Evolutionary conservation across 2,888 invertebrate species (phyloP).

Genomic region (Dugesia japonica): DNA sequence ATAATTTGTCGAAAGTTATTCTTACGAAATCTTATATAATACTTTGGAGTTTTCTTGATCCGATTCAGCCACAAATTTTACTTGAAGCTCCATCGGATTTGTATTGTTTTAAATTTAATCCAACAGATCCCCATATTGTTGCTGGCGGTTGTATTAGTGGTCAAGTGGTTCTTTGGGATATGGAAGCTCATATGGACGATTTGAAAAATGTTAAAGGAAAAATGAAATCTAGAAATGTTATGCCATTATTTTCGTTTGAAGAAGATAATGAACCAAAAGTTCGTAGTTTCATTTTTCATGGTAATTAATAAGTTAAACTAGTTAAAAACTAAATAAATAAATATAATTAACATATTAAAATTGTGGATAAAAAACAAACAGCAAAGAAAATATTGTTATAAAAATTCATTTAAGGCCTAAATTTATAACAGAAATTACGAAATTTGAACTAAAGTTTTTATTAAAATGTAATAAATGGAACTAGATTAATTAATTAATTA

Average conservation of each 20-base stretch:
- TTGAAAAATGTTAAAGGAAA: constrained; percentile 40
- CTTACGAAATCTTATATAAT: constrained; percentile 47
- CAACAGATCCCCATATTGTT: constrained; percentile 45
- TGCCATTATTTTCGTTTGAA: constrained; percentile 16
- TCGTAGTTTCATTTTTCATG: no score
- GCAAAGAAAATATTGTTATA: no score
- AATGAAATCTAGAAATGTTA: constrained; percentile 22
- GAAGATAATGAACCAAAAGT: constrained; percentile 22
- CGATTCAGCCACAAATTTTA: constrained; percentile 48
- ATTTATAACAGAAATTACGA: no score
- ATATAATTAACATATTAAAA: no score
- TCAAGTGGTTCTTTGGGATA: constrained; percentile 48
- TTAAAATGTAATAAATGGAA: no score
- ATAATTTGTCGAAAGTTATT: constrained; percentile 43
- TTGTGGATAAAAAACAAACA: no score
- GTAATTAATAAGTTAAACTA: no score
- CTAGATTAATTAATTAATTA: no score
- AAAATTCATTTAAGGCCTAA: no score
- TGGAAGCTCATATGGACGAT: constrained; percentile 42
- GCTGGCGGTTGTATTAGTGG: constrained; percentile 48
- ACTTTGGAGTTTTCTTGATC: constrained; percentile 48
- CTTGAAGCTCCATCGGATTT: constrained; percentile 48
- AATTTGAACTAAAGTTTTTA: no score
- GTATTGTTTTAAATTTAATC: constrained; percentile 45
- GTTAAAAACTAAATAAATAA: no score